Base-by-base conservation (phyloP, 2,113 vertebrate species). In the Platichthys stellatus region DNA sequence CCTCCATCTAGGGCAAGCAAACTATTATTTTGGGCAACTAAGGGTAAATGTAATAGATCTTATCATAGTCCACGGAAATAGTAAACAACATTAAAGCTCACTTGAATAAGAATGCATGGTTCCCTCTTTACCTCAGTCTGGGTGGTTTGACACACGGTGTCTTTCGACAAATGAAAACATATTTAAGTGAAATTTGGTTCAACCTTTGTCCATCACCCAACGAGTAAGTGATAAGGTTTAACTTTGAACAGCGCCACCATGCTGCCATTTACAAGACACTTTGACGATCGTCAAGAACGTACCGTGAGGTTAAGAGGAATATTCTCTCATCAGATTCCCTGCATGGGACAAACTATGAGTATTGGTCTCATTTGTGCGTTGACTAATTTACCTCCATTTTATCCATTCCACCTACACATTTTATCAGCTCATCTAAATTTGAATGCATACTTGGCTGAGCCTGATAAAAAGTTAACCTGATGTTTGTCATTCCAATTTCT, bases 1-100 rank as follows among this genome's bases (percentile, higher is more conserved):
- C 26, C 59, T 56, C 40, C 1, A 24, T 72, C 53, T 43, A 4
- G 67, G 69, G 57, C 60, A 88, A 81, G 73, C n/a, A 81, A 83
- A 84, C 70, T 64, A 43, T 80, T 80, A 74, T 70, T 67, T 18
- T 26, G 43, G 64, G 26, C 8, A 74, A 69, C 23, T 17, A 1
- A 7, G 21, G n/a, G 62, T 10, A 53, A 61, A 12, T 21, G 10
- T n/a, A 47, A 31, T 21, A 0, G 2, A 63, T 70, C 11, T 68
- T 17, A 35, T 24, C 18, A 20, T 40, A 21, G 12, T 61, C 6
- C 20, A 63, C 23, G 69, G 26, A 76, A 23, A 40, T 28, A 45
- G 24, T 47, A 17, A 58, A 47, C 8, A 20, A 15, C 56, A 54
- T 72, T 47, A 61, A 83, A 64, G 71, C 7, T 21, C 23, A 72